These are phyloP conservation scores for Polia nebulosa DNA, from an alignment of 2,888 invertebrate species.

Conservation along the genomic window DNA sequence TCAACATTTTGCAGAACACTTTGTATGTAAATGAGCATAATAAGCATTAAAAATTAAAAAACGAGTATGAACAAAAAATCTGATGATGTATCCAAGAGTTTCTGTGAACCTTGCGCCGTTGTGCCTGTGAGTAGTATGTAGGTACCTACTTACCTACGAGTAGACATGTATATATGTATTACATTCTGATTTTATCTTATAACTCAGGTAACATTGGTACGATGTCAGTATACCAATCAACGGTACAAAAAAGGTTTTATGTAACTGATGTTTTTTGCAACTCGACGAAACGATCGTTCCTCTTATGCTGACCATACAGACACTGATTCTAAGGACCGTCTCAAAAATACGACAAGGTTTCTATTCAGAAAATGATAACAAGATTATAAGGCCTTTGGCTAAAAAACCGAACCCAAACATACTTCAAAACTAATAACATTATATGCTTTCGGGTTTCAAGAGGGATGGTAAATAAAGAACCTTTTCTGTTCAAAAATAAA, in stretches of 20 bases:
- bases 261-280: conserved; percentile 21
- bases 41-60: conserved; percentile 77
- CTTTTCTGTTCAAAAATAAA: conserved; percentile 53
- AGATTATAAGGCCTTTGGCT: conserved; percentile 2
- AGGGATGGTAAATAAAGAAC: conserved; percentile 29
- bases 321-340: not conserved
- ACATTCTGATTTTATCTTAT: conserved; percentile 23
- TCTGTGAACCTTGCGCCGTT: conserved; percentile 64
- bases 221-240: conserved; percentile 16
- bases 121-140: conserved; percentile 33
- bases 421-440: conserved; percentile 27
- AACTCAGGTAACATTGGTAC: conserved; percentile 15
- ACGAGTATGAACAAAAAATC: conserved; percentile 66
- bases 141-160: conserved; percentile 5
- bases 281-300: not conserved
- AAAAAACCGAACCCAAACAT: not conserved
- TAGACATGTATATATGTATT: conserved; percentile 21
- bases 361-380: conserved; percentile 6
- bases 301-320: not conserved
- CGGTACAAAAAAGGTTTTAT: conserved; percentile 18
- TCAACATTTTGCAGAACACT: conserved; percentile 83
- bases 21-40: conserved; percentile 86
- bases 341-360: not conserved
- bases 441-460: conserved; percentile 23
- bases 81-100: conserved; percentile 70